These are phyloP conservation scores for Agraylea sexmaculata DNA, from an alignment of 1,140 invertebrate genomes.

Conservation along the genomic window DNA sequence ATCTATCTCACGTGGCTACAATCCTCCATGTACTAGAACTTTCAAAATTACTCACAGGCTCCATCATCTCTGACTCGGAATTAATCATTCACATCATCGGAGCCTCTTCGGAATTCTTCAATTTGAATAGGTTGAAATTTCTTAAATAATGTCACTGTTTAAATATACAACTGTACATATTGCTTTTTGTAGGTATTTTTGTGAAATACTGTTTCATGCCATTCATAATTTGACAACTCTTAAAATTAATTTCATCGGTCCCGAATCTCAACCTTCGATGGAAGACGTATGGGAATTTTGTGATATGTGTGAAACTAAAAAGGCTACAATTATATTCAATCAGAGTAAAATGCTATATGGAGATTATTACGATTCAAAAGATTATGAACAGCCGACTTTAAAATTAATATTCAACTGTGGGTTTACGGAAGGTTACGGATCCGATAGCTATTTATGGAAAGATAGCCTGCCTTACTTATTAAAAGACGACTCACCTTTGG, in stretches of 20 bases:
- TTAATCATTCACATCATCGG: slow-evolving; percentile 27
- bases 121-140: slow-evolving; percentile 24
- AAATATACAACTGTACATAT: too few relatives aligned
- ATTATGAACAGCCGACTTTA: slow-evolving; percentile 22
- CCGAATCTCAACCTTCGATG: slow-evolving; percentile 16
- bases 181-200: slow-evolving; percentile 22
- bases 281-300: slow-evolving; percentile 16
- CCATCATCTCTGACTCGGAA: slow-evolving; percentile 11
- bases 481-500: slow-evolving; percentile 19
- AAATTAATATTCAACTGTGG: slow-evolving; percentile 29
- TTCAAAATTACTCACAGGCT: slow-evolving; percentile 15
- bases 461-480: slow-evolving; percentile 22
- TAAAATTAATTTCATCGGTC: slow-evolving; percentile 24
- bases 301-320: slow-evolving; percentile 17
- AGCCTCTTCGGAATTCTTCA: slow-evolving; percentile 21
- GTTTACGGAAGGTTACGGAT: slow-evolving; percentile 23
- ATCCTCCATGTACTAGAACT: slow-evolving; percentile 23
- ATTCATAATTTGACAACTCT: slow-evolving; percentile 21
- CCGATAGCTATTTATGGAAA: slow-evolving; percentile 23
- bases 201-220: slow-evolving; percentile 22
- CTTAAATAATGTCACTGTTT: too few relatives aligned
- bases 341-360: slow-evolving; percentile 22
- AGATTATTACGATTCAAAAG: slow-evolving; percentile 16
- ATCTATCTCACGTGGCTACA: slow-evolving; percentile 20
- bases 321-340: slow-evolving; percentile 13